A percentile compares a stretch with the other conserved stretches of the same genome.
These are phyloP conservation scores for Pipistrellus nathusii DNA, from an alignment of 2,797 vertebrate genomes.

Conservation along the genomic window DNA sequence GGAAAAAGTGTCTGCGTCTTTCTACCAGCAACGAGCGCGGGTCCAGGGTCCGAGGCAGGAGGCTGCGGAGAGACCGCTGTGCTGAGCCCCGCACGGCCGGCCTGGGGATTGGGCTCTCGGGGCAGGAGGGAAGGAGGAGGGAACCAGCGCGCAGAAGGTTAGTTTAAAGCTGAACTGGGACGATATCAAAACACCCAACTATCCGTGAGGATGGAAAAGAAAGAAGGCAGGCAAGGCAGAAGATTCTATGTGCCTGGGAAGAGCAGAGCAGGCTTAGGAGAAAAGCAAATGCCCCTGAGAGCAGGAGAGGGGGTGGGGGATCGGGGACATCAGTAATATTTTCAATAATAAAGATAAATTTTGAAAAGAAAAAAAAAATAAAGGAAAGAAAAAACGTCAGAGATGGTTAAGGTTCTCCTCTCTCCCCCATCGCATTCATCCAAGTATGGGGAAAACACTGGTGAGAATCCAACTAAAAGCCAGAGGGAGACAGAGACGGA, in stretches of 20 bases:
- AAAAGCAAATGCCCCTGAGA: background rate
- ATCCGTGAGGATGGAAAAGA: slow-evolving; percentile 6
- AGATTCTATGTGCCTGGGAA: background rate
- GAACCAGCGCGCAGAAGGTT: background rate
- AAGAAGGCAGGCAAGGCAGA: slow-evolving; percentile 3
- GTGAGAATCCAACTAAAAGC: background rate
- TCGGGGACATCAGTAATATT: background rate
- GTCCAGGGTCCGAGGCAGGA: slow-evolving; percentile 46
- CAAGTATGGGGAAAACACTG: background rate
- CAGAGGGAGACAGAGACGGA: background rate
- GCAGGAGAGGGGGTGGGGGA: background rate
- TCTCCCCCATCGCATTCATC: background rate
- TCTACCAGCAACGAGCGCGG: background rate
- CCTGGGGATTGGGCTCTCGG: background rate
- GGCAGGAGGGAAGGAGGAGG: background rate
- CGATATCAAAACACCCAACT: slow-evolving; percentile 30
- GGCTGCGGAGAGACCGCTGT: background rate
- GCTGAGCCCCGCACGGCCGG: background rate
- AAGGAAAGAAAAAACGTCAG: slow-evolving; percentile 28
- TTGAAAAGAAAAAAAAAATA: background rate
- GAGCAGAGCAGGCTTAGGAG: background rate
- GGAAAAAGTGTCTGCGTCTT: background rate
- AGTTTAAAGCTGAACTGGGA: slow-evolving; percentile 25
- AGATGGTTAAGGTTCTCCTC: background rate
- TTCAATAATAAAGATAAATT: background rate